Base-by-base conservation (phyloP, 2,797 vertebrate genomes). In the Hydrophis major region DNA sequence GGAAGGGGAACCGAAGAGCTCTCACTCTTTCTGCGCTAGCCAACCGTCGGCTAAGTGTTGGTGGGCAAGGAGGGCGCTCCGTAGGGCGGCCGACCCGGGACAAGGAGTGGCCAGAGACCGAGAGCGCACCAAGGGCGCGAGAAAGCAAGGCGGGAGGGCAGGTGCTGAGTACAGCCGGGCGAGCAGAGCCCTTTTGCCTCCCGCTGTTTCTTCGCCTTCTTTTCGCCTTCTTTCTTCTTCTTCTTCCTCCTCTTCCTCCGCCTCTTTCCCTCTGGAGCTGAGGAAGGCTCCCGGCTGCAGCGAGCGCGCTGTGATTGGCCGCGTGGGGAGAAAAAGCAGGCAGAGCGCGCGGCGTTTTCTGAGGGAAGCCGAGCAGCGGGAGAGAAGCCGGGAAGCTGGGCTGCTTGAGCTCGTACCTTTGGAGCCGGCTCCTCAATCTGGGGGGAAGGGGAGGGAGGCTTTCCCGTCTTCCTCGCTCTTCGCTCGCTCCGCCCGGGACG, bases 251-350 rank as follows among this genome's bases (percentile, higher is more conserved):
- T 37, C 47, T 11, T 60, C 42, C 57, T 3, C 66, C 47, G 47
- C 60, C 27, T 74, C 86, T 25, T 92, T 27, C 27, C 55, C 16
- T 32, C 59, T 1, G 13, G 88, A 55, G 86, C 2, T 0, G 87
- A 4, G 83, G 27, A 87, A 50, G 28, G 63, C 89, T 66, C 6
- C 53, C 6, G 42, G 53, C 27, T 22, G 53, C 37, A 5, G 22
- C 27, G 90, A 86, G 86, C 6, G 4, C 86, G 83, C 91, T 90
- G 56, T 89, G 94, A 92, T 74, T 90, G 93, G 93, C 53, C 55
- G 69, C 78, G 32, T 5, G 11, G 10, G 78, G 78, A 53, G 20
- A 32, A 83, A 61, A 55, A 88, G 61, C 88, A 89, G 66, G 69
- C 92, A 74, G 87, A 61, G 89, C 60, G 61, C 37, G 37, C 74